These are phyloP conservation scores for Andrena minutula DNA, from an alignment of 2,888 invertebrate genomes.

Conservation along the genomic window DNA sequence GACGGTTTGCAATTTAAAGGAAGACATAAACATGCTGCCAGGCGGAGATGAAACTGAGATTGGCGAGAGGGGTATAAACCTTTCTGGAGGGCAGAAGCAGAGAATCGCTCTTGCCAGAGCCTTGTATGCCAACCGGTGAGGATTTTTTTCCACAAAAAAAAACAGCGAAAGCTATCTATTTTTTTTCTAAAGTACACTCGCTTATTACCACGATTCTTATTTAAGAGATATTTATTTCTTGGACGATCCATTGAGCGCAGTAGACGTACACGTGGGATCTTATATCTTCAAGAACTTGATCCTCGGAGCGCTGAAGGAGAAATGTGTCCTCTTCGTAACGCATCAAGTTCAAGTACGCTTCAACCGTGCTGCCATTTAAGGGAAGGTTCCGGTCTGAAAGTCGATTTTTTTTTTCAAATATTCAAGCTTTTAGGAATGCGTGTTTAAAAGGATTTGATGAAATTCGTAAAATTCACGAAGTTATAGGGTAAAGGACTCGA, in stretches of 20 bases:
- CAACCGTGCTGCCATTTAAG: not conserved
- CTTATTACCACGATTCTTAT: constrained; percentile 34
- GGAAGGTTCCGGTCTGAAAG: too few species aligned
- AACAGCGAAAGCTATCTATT: not conserved
- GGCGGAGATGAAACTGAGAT: constrained; percentile 87
- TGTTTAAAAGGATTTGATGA: too few species aligned
- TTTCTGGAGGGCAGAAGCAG: constrained; percentile 87
- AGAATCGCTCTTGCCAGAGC: constrained; percentile 87
- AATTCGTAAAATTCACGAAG: too few species aligned
- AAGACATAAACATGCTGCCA: constrained; percentile 86
- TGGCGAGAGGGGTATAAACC: constrained; percentile 86
- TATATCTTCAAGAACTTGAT: constrained; percentile 87
- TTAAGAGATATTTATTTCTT: constrained; percentile 87
- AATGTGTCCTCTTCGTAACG: constrained; percentile 88
- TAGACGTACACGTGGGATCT: constrained; percentile 86
- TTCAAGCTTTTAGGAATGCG: too few species aligned
- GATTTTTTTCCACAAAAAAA: too few species aligned
- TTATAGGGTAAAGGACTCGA: too few species aligned
- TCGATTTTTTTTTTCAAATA: too few species aligned
- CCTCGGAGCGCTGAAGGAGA: constrained; percentile 85
- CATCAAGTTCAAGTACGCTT: constrained; percentile 87
- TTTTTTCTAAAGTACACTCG: not conserved
- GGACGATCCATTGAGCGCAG: constrained; percentile 87
- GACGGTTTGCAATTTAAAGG: constrained; percentile 86
- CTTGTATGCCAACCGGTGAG: constrained; percentile 85